Base-by-base conservation (phyloP, 1,140 invertebrate genomes). In the Leptestheria dahalacensis region DNA sequence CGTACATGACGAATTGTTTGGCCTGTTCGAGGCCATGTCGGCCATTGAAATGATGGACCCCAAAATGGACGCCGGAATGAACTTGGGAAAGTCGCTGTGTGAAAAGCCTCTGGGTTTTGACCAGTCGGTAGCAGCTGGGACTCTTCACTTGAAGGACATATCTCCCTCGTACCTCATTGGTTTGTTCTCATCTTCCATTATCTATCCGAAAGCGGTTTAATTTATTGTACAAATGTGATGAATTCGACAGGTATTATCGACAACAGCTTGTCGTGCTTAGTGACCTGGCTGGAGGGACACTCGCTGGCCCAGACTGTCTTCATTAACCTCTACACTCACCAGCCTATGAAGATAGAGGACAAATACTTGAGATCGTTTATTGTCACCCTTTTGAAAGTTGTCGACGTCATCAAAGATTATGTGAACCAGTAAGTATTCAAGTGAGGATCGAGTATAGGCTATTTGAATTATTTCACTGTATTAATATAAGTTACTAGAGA, bases 21-120 rank as follows among this genome's bases (percentile, higher is more conserved):
- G 91, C 1, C 73, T 97, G 20, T 96, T 96, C 77, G 95, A 98
- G 73, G 94, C 94, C 0, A 98, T 98, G 95, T 96, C 92, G 10
- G 95, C 95, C 0, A 97, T 98, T 69, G 95, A 97, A 73, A 96
- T 98, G 89, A 97, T 97, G 94, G 94, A 98, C 74, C 92, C 93
- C 1, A 98, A 98, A 79, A 98, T 98, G 95, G 95, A 98, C 78
- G 92, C 92, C 48, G 94, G 94, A 23, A 97, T 98, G 92, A 72
- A 97, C 73, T 78, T 87, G 68, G 84, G 84, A 10, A 82, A 82
- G 64, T 57, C 20, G 57, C 65, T 70, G 66, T 61, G 69, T 69
- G 82, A 86, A 66, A 82, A 88, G 70, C 82, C 90, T 33, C 79
- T 91, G n/a, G 91, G 83, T 57, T 91, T 97, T 70, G 82, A 87